phyloP scores from a whole-genome alignment of 2,888 invertebrate genomes.

The Thymelicus acteon region DNA sequence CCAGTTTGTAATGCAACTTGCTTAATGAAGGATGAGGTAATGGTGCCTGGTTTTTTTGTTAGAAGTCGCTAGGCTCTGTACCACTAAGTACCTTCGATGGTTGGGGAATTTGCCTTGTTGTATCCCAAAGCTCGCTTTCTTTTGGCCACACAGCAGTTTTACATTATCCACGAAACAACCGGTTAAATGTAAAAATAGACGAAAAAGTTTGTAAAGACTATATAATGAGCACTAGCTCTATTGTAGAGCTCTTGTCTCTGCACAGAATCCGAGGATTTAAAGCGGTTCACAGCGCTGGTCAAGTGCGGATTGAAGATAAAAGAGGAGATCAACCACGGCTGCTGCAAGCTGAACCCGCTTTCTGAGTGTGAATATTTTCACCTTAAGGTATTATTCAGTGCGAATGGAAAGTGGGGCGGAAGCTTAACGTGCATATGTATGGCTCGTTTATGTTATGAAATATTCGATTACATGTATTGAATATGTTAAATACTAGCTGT shows the following conservation, averaged over 20 bases:
- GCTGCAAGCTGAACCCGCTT: neutral
- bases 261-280: neutral
- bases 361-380: neutral
- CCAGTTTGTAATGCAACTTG: too few species aligned
- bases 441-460: neutral
- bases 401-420: neutral
- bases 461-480: neutral
- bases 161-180: too few species aligned
- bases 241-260: neutral
- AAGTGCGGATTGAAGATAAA: conserved; percentile 9
- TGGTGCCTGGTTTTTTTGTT: too few species aligned
- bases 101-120: too few species aligned
- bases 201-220: neutral
- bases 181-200: too few species aligned
- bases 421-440: neutral
- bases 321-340: neutral
- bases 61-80: too few species aligned
- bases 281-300: conserved; percentile 3
- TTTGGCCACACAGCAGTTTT: too few species aligned
- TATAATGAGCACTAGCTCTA: neutral
- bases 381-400: neutral
- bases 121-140: too few species aligned
- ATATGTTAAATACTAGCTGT: too few species aligned
- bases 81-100: too few species aligned
- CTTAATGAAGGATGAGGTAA: too few species aligned